These are phyloP conservation scores for Malacoctenus gilli DNA, from an alignment of 2,797 vertebrate species.

Conservation along the genomic window DNA sequence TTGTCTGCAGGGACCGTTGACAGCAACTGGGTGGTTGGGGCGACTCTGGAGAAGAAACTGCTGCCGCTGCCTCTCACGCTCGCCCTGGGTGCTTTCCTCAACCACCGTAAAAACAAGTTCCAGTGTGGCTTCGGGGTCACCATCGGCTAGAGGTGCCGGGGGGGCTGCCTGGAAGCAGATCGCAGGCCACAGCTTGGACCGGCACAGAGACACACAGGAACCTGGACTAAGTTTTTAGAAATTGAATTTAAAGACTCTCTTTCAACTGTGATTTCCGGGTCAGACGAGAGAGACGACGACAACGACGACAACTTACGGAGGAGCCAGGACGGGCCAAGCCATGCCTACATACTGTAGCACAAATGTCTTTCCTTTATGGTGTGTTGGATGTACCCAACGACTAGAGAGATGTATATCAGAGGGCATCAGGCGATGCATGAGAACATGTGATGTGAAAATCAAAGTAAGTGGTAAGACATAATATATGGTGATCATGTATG, in stretches of 20 bases:
- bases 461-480: constrained; percentile 68
- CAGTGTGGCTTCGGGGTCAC: constrained; percentile 93
- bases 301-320: constrained; percentile 62
- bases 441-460: constrained; percentile 69
- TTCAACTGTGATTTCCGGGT: constrained; percentile 66
- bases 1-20: constrained; percentile 84
- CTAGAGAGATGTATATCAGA: constrained; percentile 57
- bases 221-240: constrained; percentile 75
- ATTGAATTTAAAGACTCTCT: constrained; percentile 77
- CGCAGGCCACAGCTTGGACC: constrained; percentile 64
- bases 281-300: constrained; percentile 64
- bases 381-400: constrained; percentile 62
- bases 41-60: constrained; percentile 93
- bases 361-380: constrained; percentile 73
- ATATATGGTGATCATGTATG: constrained; percentile 73
- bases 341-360: constrained; percentile 74
- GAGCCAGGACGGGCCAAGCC: constrained; percentile 73
- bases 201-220: constrained; percentile 73
- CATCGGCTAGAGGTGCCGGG: constrained; percentile 83
- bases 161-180: constrained; percentile 55
- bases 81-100: constrained; percentile 91
- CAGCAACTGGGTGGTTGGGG: constrained; percentile 93
- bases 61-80: constrained; percentile 88
- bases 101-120: constrained; percentile 94
- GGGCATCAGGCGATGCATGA: constrained; percentile 72